These are phyloP conservation scores for Passerculus sandwichensis DNA, from an alignment of 2,797 vertebrate species.

Conservation along the genomic window DNA sequence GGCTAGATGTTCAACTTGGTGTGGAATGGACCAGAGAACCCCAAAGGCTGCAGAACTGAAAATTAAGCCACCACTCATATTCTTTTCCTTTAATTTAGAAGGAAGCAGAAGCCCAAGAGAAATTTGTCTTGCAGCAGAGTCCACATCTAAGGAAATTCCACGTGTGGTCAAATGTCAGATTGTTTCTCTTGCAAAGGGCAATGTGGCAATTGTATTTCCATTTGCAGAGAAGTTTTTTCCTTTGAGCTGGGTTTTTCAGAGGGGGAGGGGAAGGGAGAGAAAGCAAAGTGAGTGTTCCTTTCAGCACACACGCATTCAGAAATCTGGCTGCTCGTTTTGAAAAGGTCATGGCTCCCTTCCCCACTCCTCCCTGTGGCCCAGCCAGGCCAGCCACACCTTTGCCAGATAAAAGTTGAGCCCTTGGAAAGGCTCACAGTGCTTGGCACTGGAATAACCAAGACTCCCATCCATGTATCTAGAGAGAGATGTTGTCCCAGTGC, in stretches of 20 bases:
- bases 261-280: background rate
- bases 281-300: background rate
- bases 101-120: background rate
- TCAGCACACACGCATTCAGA: background rate
- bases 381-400: background rate
- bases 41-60: background rate
- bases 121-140: background rate
- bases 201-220: slow-evolving; percentile 13
- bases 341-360: background rate
- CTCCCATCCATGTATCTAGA: background rate
- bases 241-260: background rate
- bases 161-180: background rate
- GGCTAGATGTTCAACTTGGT: background rate
- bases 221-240: slow-evolving; percentile 18
- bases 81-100: background rate
- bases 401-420: background rate
- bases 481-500: background rate
- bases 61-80: background rate
- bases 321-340: background rate
- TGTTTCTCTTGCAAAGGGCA: slow-evolving; percentile 26
- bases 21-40: background rate
- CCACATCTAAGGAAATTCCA: slow-evolving; percentile 18
- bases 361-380: rapidly evolving
- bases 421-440: background rate
- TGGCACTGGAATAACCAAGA: background rate